These are phyloP conservation scores for Heterodera filipjevi DNA, from an alignment of 2,888 invertebrate species.

Conservation along the genomic window DNA sequence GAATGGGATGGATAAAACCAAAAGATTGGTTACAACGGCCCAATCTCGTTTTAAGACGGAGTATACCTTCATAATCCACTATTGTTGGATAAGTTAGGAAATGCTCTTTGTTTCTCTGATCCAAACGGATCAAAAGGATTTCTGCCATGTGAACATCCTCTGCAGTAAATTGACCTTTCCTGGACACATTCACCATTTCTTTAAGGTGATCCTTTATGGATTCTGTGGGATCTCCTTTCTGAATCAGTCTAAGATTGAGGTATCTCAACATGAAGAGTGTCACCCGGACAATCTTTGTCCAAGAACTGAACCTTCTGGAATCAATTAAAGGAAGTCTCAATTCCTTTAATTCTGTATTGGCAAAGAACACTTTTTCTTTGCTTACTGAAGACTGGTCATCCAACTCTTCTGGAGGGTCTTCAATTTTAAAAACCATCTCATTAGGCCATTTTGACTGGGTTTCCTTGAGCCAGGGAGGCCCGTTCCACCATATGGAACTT, in stretches of 20 bases:
- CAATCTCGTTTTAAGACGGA: not conserved
- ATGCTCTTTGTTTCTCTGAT: not conserved
- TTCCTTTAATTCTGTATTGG: not conserved
- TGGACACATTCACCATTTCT: not conserved
- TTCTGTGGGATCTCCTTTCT: not conserved
- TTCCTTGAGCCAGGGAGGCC: slow-evolving; percentile 20
- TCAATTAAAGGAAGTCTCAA: not conserved
- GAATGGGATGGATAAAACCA: not conserved
- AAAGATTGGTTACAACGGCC: not conserved
- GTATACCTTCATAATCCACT: not conserved
- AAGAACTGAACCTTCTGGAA: not conserved
- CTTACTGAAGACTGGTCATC: not conserved
- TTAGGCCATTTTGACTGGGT: too few species aligned
- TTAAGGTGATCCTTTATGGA: not conserved
- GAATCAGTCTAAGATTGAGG: not conserved
- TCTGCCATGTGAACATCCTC: not conserved
- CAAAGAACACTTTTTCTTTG: too few species aligned
- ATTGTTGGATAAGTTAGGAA: not conserved
- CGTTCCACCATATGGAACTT: slow-evolving; percentile 15
- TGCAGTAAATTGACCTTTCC: not conserved
- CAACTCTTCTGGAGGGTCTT: too few species aligned
- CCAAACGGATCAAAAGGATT: not conserved
- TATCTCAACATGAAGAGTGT: not conserved
- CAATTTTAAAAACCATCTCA: too few species aligned
- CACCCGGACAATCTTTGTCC: not conserved